Conservation (phyloP, 2,888 invertebrate species). For the Athalia circularis region DNA sequence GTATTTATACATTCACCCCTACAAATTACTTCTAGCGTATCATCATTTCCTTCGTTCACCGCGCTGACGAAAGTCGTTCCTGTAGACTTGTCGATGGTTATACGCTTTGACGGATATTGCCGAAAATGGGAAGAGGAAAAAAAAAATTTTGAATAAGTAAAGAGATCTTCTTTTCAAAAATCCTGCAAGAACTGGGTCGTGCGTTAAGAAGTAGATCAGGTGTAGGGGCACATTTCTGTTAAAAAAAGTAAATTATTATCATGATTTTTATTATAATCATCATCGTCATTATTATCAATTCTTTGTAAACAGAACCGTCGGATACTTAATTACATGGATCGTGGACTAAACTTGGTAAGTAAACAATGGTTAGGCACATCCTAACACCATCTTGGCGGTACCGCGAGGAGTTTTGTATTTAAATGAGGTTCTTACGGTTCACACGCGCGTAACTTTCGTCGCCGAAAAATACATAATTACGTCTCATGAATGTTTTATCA, state of each 20-base stretch:
- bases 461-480: conserved; percentile 37
- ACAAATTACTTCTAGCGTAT: not conserved
- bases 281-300: not conserved
- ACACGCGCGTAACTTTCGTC: conserved; percentile 37
- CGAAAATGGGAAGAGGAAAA: too few species aligned
- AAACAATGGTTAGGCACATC: conserved; percentile 23
- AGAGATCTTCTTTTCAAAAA: too few species aligned
- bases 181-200: too few species aligned
- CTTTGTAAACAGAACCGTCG: not conserved
- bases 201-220: too few species aligned
- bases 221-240: too few species aligned
- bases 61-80: not conserved
- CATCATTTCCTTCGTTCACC: not conserved
- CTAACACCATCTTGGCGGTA: conserved; percentile 24
- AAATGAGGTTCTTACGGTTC: conserved; percentile 50
- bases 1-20: not conserved
- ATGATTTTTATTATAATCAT: not conserved
- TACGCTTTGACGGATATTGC: too few species aligned
- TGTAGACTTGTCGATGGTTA: too few species aligned
- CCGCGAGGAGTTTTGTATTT: conserved; percentile 50
- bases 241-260: too few species aligned
- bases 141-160: too few species aligned
- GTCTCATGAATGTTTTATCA: conserved; percentile 44
- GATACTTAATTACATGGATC: conserved; percentile 32
- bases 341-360: conserved; percentile 19